Conservation (phyloP, 2,113 vertebrate genomes). For the Ceyx melanurus region DNA sequence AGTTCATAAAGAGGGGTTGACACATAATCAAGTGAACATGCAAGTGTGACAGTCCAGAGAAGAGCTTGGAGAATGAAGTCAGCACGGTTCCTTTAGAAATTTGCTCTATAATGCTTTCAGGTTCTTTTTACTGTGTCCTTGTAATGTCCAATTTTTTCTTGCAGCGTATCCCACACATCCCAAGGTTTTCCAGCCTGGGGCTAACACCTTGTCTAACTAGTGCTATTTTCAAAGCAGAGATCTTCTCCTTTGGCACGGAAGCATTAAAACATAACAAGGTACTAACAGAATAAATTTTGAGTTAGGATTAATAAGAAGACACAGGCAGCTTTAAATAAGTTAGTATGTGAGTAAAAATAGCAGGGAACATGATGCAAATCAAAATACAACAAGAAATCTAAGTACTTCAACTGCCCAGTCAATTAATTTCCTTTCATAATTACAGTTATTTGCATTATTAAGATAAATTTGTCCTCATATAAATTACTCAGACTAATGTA, state of each 20-base stretch:
- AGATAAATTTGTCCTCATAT: constrained; percentile 21
- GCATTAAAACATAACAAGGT: not conserved
- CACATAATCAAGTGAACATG: not conserved
- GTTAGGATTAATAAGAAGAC: constrained; percentile 28
- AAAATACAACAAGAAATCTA: constrained; percentile 27
- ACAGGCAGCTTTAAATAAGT: constrained; percentile 6
- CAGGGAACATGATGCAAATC: constrained; percentile 42
- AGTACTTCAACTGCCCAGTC: constrained; percentile 37
- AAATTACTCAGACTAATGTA: constrained; percentile 29
- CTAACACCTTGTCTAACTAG: not conserved
- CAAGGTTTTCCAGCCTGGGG: not conserved
- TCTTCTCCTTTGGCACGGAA: not conserved
- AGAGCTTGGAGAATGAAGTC: not conserved
- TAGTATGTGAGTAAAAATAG: constrained; percentile 48
- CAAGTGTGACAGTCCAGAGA: not conserved
- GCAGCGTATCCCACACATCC: accelerated
- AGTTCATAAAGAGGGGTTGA: not conserved
- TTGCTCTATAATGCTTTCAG: not conserved
- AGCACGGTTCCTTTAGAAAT: not conserved
- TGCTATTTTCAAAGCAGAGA: not conserved
- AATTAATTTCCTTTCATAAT: constrained; percentile 57
- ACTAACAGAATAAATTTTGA: not conserved
- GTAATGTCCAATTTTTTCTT: not conserved
- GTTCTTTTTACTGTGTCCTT: not conserved
- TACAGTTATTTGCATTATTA: constrained; percentile 42